Conservation (phyloP, 2,113 vertebrate genomes). For the Nycticebus coucang region DNA sequence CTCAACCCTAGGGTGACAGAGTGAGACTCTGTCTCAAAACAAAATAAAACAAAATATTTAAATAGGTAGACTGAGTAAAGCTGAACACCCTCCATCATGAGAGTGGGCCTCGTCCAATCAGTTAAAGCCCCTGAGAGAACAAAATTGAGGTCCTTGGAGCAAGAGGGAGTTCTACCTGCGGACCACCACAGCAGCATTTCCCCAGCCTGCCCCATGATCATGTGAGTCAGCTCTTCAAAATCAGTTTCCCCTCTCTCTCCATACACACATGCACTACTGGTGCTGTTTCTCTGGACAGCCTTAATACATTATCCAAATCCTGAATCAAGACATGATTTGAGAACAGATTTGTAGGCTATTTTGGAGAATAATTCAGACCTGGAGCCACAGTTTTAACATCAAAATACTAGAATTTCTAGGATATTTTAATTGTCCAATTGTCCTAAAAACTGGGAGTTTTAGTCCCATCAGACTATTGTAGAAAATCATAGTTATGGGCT, state of each 20-base stretch:
- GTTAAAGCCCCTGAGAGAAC: background rate
- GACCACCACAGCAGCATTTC: background rate
- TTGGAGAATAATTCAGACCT: slow-evolving; percentile 5
- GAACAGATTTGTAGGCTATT: slow-evolving; percentile 1
- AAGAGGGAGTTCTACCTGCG: background rate
- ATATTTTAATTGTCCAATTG: background rate
- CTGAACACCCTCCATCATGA: background rate
- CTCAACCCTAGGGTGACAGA: too few relatives aligned
- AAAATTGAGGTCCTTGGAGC: background rate
- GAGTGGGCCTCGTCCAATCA: background rate
- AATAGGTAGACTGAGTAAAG: background rate
- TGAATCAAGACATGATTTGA: background rate
- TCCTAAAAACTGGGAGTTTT: slow-evolving; percentile 19
- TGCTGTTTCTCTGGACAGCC: background rate
- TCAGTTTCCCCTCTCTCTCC: background rate
- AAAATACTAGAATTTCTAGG: slow-evolving; percentile 29
- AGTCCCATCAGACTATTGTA: background rate
- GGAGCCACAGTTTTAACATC: background rate
- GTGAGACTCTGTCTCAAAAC: too few relatives aligned
- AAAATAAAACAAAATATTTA: background rate
- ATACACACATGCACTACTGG: background rate
- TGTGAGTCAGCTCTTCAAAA: background rate
- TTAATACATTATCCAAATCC: background rate
- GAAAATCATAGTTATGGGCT: background rate
- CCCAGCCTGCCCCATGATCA: background rate